Base-by-base conservation (phyloP, 2,888 invertebrate genomes). In the Helleia helle region DNA sequence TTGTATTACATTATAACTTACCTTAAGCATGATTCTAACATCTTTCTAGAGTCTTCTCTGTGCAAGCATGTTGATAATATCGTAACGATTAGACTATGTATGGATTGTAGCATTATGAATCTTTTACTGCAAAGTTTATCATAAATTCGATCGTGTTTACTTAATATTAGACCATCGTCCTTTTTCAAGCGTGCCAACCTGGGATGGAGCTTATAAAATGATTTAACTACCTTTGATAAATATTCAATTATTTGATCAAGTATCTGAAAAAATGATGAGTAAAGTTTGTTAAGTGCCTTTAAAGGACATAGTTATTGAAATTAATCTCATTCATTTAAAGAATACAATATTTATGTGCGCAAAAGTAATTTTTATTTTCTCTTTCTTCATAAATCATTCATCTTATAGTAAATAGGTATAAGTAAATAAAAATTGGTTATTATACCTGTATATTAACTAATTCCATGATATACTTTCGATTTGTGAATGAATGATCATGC, bases 1-100 rank as follows among this genome's bases (percentile, higher is more conserved):
- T n/a, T n/a, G n/a, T n/a, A n/a, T n/a, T n/a, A n/a, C n/a, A n/a
- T n/a, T n/a, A n/a, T 25, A 43, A 44, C 65, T 71, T 65, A 88
- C 89, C 83, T 86, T 50, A 89, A 73, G 51, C 85, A 86, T 29
- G 87, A 77, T 55, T 85, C 83, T 29, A 88, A 74, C 59, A 88
- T 71, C 56, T 84, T 84, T 53, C 88, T 86, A 1, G 87, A 84
- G 51, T 87, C 88, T 58, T 88, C 86, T 52, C 88, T 75, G 58
- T 86, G 88, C 15, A 88, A 60, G 55, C 84, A 86, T 6, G 84
- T 83, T 41, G 76, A 74, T 29, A 86, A 53, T 52, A 87, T 86
- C 22, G 87, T 86, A 14, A 62, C 65, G 37, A 89, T 81, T n/a
- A 89, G 74, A 37, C 79, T 81, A 42, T 84, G 74, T 37, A 88